Conservation (phyloP, 2,113 vertebrate genomes). For the Salvator merianae region DNA sequence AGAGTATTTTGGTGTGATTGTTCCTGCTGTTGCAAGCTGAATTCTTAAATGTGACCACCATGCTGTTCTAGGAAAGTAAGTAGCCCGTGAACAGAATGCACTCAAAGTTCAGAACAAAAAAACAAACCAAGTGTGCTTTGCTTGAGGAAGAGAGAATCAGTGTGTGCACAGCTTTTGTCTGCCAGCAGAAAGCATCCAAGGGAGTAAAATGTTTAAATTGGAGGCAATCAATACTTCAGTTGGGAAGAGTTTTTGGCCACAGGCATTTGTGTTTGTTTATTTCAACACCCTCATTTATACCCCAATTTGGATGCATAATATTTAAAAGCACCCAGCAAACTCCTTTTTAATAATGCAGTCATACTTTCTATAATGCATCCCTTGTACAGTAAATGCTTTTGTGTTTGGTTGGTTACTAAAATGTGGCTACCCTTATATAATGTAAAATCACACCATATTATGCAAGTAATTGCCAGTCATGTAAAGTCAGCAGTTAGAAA, state of each 20-base stretch:
- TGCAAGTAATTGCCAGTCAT: too few relatives aligned
- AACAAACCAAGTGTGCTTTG: neutral
- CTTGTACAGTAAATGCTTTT: too few relatives aligned
- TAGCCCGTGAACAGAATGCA: neutral
- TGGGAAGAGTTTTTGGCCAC: neutral
- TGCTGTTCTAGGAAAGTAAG: neutral
- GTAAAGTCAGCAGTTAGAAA: too few relatives aligned
- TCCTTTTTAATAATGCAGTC: neutral
- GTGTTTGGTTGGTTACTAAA: too few relatives aligned
- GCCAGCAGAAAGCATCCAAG: neutral
- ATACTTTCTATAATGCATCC: too few relatives aligned
- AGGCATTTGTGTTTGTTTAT: neutral
- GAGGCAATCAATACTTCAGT: neutral
- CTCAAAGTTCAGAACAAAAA: neutral
- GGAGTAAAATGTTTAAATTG: neutral
- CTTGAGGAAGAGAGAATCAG: neutral
- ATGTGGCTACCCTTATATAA: too few relatives aligned
- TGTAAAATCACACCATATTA: too few relatives aligned
- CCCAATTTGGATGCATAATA: neutral
- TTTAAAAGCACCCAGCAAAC: neutral
- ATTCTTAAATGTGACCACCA: constrained; percentile 8
- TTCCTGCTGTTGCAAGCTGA: neutral
- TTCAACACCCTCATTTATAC: neutral
- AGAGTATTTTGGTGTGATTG: neutral
- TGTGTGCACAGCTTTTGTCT: neutral